Base-by-base conservation (phyloP, 1,140 invertebrate genomes). In the Drosophila baimaii region DNA sequence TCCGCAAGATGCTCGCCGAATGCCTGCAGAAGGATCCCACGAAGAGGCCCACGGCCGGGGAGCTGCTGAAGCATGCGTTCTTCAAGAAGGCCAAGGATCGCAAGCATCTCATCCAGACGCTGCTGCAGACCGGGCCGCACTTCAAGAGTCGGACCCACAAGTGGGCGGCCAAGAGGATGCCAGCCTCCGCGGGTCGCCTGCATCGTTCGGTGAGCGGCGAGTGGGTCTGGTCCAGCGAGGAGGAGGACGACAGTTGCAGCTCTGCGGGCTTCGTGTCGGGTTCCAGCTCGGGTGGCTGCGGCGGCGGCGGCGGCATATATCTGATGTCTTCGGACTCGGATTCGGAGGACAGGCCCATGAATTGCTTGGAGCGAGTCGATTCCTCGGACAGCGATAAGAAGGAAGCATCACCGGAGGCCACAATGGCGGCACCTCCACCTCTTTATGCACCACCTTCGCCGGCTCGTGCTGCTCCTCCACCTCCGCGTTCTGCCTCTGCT, bases 21-120 rank as follows among this genome's bases (percentile, higher is more conserved):
- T 99, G 98, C 92, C 93, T 99, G 35, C 97, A 99, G 92, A 99
- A 99, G 93, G 98, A 99, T 92, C 97, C 98, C 6, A 93, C 96
- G 4, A 99, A 98, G 92, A 94, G 98, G 93, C 98, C 98, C 9
- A 98, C 98, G 9, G 98, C 99, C 29, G 97, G 97, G 15, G 98
- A 99, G 93, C 93, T 99, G 33, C 92, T 99, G 8, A 99, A 99
- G 92, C 97, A 99, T 93, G 97, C 98, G 3, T 99, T 99, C 93
- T 99, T 99, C 93, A 99, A 98, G 92, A 99, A 99, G 93, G 97
- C 98, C 6, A 99, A 99, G 93, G 99, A 99, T 92, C 97, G 97
- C 78, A 97, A 97, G 86, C 99, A 98, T 93, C 93, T 99, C 0
- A 96, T 98, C 77, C 96, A 98, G 91, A 98, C 96, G 0, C 93